Percentiles rank a stretch among this genome's conserved stretches.
Conservation (phyloP, 2,797 vertebrate species). For the Paguma larvata region DNA sequence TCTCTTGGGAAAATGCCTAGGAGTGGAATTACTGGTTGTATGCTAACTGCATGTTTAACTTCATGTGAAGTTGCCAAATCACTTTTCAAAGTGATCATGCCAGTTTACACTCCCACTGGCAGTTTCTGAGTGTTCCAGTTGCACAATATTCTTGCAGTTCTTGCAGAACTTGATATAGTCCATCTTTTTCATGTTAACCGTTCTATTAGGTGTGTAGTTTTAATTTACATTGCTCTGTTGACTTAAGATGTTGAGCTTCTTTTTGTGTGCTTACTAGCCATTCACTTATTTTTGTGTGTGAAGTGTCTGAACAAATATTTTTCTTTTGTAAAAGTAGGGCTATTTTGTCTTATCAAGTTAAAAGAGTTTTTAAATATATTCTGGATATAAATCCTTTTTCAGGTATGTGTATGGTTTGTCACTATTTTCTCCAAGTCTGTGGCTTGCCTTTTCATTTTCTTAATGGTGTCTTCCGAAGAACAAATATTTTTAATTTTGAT, state of each 20-base stretch:
- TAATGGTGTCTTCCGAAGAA: conserved; percentile 29
- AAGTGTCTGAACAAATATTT: conserved; percentile 38
- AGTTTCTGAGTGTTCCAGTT: conserved; percentile 35
- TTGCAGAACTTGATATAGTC: conserved; percentile 31
- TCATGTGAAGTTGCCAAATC: conserved; percentile 35
- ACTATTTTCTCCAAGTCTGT: conserved; percentile 34
- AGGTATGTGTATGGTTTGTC: background rate
- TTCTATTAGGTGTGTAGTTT: conserved; percentile 1
- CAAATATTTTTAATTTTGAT: conserved; percentile 51
- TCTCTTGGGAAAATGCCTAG: background rate
- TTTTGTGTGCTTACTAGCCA: conserved; percentile 15
- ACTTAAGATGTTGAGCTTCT: conserved; percentile 39
- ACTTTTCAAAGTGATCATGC: conserved; percentile 49
- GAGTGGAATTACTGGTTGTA: background rate
- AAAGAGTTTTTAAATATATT: conserved; percentile 59
- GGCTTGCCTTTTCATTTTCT: conserved; percentile 58
- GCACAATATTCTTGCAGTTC: background rate
- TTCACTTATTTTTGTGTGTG: conserved; percentile 40
- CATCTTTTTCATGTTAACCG: conserved; percentile 31
- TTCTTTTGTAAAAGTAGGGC: background rate
- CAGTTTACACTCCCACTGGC: conserved; percentile 35
- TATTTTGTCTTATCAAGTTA: conserved; percentile 53
- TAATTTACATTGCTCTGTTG: conserved; percentile 56
- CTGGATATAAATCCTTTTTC: conserved; percentile 50
- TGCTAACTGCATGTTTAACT: conserved; percentile 50